These are phyloP conservation scores for Chalcosyrphus nemorum DNA, from an alignment of 2,888 invertebrate species.

Conservation along the genomic window DNA sequence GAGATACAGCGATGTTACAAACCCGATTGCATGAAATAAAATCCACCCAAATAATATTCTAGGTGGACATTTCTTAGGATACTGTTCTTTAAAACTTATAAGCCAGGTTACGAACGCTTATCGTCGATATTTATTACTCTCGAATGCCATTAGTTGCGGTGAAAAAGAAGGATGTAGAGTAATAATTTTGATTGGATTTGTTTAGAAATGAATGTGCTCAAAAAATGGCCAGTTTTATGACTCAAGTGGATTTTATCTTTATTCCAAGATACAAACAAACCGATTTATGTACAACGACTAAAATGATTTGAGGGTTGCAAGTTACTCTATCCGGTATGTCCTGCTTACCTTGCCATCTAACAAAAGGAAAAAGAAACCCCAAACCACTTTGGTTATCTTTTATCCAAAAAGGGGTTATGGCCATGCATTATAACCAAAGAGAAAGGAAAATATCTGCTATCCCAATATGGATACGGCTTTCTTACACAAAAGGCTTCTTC, in stretches of 20 bases:
- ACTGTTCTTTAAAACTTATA: conserved; percentile 9
- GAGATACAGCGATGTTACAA: too few relatives aligned
- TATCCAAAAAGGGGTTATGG: conserved; percentile 3
- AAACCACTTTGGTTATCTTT: background rate
- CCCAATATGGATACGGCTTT: background rate
- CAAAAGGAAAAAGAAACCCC: conserved; percentile 8
- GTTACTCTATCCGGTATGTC: background rate
- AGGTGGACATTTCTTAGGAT: background rate
- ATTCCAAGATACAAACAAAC: conserved; percentile 5
- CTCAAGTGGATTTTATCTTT: conserved; percentile 2
- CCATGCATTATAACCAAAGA: background rate
- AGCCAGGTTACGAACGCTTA: background rate
- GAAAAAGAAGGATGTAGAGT: conserved; percentile 9
- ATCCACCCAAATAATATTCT: too few relatives aligned
- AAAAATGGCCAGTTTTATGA: conserved; percentile 39
- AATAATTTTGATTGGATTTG: conserved; percentile 57
- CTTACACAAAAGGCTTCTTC: background rate
- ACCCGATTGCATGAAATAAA: too few relatives aligned
- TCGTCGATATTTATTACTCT: conserved; percentile 8
- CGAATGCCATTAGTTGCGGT: background rate
- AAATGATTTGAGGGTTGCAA: conserved; percentile 22
- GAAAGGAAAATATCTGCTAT: conserved; percentile 31
- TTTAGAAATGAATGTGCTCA: conserved; percentile 2
- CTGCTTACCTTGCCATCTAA: background rate
- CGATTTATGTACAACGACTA: conserved; percentile 35